Evolutionary conservation across 2,113 vertebrate genomes (phyloP).

Genomic region (Dicaeum eximium): DNA sequence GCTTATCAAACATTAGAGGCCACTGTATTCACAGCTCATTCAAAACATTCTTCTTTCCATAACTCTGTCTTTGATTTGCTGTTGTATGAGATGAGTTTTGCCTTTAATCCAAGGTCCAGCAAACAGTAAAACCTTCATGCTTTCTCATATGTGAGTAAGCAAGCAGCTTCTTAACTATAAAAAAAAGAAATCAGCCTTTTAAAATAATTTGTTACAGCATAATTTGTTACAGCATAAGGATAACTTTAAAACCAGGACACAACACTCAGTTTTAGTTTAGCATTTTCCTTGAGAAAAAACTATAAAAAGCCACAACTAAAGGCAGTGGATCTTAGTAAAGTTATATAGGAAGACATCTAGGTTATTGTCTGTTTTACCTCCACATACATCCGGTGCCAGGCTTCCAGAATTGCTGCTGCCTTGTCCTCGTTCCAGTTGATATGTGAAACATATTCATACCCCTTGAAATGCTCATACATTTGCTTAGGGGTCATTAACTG

Average conservation of each 20-base stretch:
- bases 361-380: background rate
- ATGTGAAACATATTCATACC: background rate
- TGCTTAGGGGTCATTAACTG: background rate
- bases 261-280: background rate
- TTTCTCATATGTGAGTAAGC: background rate
- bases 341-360: background rate
- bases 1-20: background rate
- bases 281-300: background rate
- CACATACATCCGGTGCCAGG: background rate
- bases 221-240: background rate
- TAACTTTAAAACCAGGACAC: background rate
- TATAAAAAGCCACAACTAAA: background rate
- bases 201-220: too few species aligned
- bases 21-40: background rate
- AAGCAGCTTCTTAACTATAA: background rate
- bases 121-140: background rate
- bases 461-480: background rate
- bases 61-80: background rate
- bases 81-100: background rate
- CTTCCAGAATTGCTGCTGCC: background rate
- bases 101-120: background rate
- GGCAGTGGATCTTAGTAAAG: background rate
- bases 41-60: background rate
- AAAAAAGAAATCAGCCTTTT: background rate
- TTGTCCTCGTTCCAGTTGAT: background rate